Conservation (phyloP, 2,113 vertebrate species). For the Perca fluviatilis region DNA sequence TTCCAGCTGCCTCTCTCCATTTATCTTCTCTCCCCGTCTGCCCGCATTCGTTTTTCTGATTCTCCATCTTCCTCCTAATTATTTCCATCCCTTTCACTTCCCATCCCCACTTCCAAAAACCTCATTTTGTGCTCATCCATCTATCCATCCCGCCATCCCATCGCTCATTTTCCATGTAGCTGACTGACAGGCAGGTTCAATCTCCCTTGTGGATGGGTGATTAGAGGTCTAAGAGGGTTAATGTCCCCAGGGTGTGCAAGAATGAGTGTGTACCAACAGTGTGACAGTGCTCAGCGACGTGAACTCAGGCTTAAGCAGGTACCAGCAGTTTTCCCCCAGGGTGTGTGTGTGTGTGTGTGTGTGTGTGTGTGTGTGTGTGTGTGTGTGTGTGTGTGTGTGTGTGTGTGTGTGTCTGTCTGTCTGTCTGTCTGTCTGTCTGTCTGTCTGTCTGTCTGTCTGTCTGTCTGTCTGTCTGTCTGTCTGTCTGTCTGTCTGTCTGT, state of each 20-base stretch:
- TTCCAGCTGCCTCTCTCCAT: conserved; percentile 56
- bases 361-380: neutral
- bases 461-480: conserved; percentile 6
- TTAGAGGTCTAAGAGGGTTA: conserved; percentile 53
- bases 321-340: conserved; percentile 62
- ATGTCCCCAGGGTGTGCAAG: conserved; percentile 50
- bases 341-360: neutral
- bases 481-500: conserved; percentile 10
- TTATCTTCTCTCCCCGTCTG: conserved; percentile 7
- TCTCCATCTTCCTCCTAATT: conserved; percentile 17
- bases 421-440: conserved; percentile 10
- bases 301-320: conserved; percentile 78
- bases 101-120: neutral
- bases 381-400: conserved; percentile 15
- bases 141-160: conserved; percentile 1
- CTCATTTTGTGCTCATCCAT: conserved; percentile 23
- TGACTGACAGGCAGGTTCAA: conserved; percentile 53
- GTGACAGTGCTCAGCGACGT: conserved; percentile 71
- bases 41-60: conserved; percentile 8
- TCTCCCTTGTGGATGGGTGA: conserved; percentile 38
- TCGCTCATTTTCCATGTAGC: conserved; percentile 15
- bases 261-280: conserved; percentile 42
- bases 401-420: conserved; percentile 5
- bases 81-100: conserved; percentile 22
- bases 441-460: conserved; percentile 6